These are phyloP conservation scores for Cerastis leucographa DNA, from an alignment of 2,888 invertebrate species.

Conservation along the genomic window DNA sequence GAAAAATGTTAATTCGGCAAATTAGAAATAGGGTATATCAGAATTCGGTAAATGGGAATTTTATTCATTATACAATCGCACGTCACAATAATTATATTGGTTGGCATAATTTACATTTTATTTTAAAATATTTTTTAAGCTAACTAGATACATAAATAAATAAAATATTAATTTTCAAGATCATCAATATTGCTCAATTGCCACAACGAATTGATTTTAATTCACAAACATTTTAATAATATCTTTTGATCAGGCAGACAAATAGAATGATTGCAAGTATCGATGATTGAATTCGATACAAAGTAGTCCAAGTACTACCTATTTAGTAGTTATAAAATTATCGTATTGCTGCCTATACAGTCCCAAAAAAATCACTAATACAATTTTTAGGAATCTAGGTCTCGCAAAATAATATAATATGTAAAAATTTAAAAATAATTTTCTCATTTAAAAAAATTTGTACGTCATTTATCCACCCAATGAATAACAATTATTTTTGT, in stretches of 20 bases:
- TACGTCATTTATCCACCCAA: constrained; percentile 37
- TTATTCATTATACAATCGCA: constrained; percentile 46
- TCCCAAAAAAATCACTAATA: constrained; percentile 61
- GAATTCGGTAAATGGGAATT: constrained; percentile 60
- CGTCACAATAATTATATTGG: constrained; percentile 49
- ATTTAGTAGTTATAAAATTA: constrained; percentile 55
- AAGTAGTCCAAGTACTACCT: constrained; percentile 51
- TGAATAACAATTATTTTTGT: constrained; percentile 11
- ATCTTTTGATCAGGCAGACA: constrained; percentile 56
- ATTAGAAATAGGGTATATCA: constrained; percentile 69
- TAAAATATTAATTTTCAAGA: constrained; percentile 51
- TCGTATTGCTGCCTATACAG: constrained; percentile 62
- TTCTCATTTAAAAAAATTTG: constrained; percentile 34
- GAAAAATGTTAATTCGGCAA: constrained; percentile 81
- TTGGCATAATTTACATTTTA: constrained; percentile 42
- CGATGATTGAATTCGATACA: constrained; percentile 48
- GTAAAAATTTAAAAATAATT: constrained; percentile 39
- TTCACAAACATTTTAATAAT: constrained; percentile 42
- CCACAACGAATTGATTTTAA: constrained; percentile 51
- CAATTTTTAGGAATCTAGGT: constrained; percentile 54
- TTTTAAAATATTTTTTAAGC: constrained; percentile 40
- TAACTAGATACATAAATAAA: constrained; percentile 46
- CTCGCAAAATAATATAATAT: constrained; percentile 44
- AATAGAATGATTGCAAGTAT: constrained; percentile 43
- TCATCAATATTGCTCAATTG: constrained; percentile 57